These are phyloP conservation scores for Drosophila kurseongensis DNA, from an alignment of 1,140 invertebrate species.

Conservation along the genomic window DNA sequence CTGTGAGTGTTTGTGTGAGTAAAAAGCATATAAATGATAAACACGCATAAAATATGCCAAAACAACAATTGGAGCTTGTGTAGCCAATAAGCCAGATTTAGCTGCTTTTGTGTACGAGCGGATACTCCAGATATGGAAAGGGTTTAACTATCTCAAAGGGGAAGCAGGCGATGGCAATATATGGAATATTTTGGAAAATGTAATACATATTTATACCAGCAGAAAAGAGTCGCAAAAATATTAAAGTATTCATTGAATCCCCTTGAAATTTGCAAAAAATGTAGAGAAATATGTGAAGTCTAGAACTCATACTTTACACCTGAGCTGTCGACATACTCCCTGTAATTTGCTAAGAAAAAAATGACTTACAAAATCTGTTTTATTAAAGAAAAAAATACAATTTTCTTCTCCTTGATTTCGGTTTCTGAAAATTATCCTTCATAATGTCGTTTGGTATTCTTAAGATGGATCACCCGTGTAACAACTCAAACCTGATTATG, in stretches of 20 bases:
- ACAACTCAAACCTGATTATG: constrained; percentile 16
- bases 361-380: not conserved
- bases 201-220: too few relatives aligned
- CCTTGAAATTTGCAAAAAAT: too few relatives aligned
- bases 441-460: not conserved
- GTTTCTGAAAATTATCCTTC: not conserved
- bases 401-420: not conserved
- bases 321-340: too few relatives aligned
- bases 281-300: too few relatives aligned
- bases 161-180: too few relatives aligned
- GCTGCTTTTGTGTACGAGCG: constrained; percentile 14
- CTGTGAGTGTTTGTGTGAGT: constrained; percentile 21
- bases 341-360: too few relatives aligned
- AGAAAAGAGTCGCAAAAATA: not conserved
- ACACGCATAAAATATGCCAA: constrained; percentile 76
- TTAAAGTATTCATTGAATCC: too few relatives aligned
- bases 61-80: constrained; percentile 62
- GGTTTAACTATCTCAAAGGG: not conserved
- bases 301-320: too few relatives aligned
- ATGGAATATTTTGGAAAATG: too few relatives aligned
- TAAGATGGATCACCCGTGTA: constrained; percentile 5
- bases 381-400: not conserved
- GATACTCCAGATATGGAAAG: not conserved
- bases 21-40: constrained; percentile 80
- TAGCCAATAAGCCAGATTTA: constrained; percentile 54